A percentile compares a stretch with the other conserved stretches of the same genome.
phyloP scores from a whole-genome alignment of 2,113 vertebrate genomes.

The Elachura formosa region DNA sequence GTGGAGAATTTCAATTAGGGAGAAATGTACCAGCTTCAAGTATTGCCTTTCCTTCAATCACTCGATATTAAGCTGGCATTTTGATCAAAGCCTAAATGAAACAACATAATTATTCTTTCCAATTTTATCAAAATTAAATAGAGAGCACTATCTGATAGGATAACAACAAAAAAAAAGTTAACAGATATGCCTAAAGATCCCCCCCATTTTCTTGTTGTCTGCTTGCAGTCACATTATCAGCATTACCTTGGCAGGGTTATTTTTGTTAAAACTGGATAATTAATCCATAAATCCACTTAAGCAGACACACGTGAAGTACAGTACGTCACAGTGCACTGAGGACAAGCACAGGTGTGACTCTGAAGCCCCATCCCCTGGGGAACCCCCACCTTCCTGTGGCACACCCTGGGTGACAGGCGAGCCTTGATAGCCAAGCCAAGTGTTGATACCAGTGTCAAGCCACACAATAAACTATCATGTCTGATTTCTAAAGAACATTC shows the following conservation, averaged over 20 bases:
- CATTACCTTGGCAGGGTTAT: background rate
- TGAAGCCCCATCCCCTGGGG: background rate
- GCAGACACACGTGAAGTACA: background rate
- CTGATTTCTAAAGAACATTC: fast-evolving
- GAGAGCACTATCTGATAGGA: background rate
- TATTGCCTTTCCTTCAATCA: background rate
- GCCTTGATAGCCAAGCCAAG: fast-evolving
- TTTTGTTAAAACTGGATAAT: conserved; percentile 27
- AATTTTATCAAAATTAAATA: background rate
- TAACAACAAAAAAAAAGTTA: background rate
- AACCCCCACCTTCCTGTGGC: background rate
- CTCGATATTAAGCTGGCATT: background rate
- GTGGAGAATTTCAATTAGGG: background rate
- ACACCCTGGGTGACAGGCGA: background rate
- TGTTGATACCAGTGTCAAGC: background rate
- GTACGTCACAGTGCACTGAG: background rate
- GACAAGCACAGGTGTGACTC: background rate
- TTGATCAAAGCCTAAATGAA: background rate
- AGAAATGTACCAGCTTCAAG: background rate
- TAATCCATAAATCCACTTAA: conserved; percentile 53
- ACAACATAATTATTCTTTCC: background rate
- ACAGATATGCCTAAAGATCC: background rate
- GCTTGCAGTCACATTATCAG: background rate
- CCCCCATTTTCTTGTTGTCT: background rate
- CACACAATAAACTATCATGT: background rate